These are phyloP conservation scores for Andrena trimmerana DNA, from an alignment of 2,888 invertebrate species.

Conservation along the genomic window DNA sequence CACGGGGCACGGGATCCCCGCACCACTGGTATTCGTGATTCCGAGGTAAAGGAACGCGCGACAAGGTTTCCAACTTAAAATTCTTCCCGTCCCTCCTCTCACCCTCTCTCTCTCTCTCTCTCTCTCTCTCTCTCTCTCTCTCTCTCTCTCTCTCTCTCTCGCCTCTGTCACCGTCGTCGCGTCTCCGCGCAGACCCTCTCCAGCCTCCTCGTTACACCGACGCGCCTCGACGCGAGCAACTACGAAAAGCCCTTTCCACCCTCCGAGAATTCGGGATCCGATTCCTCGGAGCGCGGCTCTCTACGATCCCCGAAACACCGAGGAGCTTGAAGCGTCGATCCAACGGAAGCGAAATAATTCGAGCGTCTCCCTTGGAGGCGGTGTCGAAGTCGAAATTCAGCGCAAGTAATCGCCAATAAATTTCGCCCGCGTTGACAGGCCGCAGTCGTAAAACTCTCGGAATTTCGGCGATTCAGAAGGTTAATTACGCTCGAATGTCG, in stretches of 20 bases:
- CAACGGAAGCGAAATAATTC: slow-evolving; percentile 14
- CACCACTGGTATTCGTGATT: slow-evolving; percentile 69
- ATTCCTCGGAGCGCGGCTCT: not conserved
- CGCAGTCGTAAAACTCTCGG: slow-evolving; percentile 13
- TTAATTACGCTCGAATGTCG: slow-evolving; percentile 19
- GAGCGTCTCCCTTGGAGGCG: slow-evolving; percentile 12
- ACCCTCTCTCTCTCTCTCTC: slow-evolving; percentile 13
- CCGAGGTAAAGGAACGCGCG: slow-evolving; percentile 78
- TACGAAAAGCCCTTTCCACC: slow-evolving; percentile 51
- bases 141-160: not conserved
- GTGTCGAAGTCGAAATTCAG: slow-evolving; percentile 20
- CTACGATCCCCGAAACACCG: not conserved
- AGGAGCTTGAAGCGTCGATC: not conserved
- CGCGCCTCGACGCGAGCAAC: slow-evolving; percentile 36
- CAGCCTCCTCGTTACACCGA: slow-evolving; percentile 64
- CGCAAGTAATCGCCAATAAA: slow-evolving; percentile 34
- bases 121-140: slow-evolving; percentile 26
- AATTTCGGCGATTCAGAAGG: not conserved
- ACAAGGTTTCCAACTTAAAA: slow-evolving; percentile 84
- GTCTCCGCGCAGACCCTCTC: slow-evolving; percentile 36
- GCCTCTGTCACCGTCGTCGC: slow-evolving; percentile 34
- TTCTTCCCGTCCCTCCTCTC: slow-evolving; percentile 74
- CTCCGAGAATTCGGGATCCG: slow-evolving; percentile 33
- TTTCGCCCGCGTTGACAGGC: slow-evolving; percentile 21
- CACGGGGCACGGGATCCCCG: slow-evolving; percentile 46